Evolutionary conservation across 2,113 vertebrate genomes (phyloP).

Genomic region (Rousettus leschenaultii): DNA sequence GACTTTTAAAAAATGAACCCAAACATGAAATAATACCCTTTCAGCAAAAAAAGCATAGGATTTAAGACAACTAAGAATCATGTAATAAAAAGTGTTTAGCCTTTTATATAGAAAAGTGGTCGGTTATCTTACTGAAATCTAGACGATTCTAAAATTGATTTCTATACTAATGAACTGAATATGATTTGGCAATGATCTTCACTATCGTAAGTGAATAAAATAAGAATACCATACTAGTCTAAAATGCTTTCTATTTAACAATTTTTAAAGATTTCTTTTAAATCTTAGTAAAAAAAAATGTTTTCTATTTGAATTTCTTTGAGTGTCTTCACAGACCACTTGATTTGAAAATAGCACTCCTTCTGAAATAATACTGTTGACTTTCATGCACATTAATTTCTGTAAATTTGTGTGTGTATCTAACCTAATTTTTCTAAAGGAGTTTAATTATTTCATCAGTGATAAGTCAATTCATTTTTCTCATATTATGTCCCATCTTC

Average conservation of each 20-base stretch:
- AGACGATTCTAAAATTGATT: constrained; percentile 25
- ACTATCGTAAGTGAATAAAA: constrained; percentile 21
- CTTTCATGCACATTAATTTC: not conserved
- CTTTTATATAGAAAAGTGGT: constrained; percentile 58
- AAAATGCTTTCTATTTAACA: not conserved
- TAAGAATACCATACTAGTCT: not conserved
- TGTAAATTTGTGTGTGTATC: not conserved
- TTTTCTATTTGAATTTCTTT: not conserved
- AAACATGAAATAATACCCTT: constrained; percentile 83
- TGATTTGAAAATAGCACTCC: not conserved
- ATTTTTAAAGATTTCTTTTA: not conserved
- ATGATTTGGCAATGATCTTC: constrained; percentile 33
- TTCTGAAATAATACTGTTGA: constrained; percentile 15
- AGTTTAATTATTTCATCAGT: not conserved
- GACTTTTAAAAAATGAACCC: constrained; percentile 80
- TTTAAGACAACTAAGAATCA: constrained; percentile 77
- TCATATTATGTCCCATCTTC: not conserved
- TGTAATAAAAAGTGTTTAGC: constrained; percentile 72
- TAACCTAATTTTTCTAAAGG: not conserved
- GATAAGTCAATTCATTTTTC: not conserved
- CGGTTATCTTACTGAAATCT: constrained; percentile 69
- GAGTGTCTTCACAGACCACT: not conserved
- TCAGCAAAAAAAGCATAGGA: constrained; percentile 75
- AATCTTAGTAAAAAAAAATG: not conserved
- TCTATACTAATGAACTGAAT: constrained; percentile 54